Conservation (phyloP, 2,888 invertebrate genomes). For the Gnatocerus cornutus region DNA sequence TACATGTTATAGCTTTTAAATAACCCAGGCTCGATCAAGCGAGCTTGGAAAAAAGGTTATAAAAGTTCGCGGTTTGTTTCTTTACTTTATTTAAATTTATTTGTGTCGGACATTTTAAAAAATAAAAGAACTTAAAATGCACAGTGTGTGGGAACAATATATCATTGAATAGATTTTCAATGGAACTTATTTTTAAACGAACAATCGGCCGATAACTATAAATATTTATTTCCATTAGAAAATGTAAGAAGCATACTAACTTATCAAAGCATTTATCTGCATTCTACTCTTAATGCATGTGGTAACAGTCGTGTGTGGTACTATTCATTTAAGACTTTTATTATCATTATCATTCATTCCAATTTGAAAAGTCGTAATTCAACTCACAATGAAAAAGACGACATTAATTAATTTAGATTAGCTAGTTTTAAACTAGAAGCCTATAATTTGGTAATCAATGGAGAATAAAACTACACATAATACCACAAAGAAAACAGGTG, state of each 20-base stretch:
- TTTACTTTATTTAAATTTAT: too few species aligned
- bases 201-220: slow-evolving; percentile 40
- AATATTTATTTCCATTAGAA: slow-evolving; percentile 34
- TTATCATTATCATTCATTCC: slow-evolving; percentile 3
- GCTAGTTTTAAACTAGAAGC: too few species aligned
- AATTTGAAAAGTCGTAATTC: slow-evolving; percentile 14
- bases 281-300: slow-evolving; percentile 19
- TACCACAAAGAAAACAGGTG: slow-evolving; percentile 5
- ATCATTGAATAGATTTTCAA: slow-evolving; percentile 31
- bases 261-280: slow-evolving; percentile 38
- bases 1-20: slow-evolving; percentile 15
- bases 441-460: background rate
- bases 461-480: background rate
- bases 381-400: too few species aligned
- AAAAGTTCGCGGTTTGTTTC: too few species aligned
- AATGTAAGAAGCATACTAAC: slow-evolving; percentile 31
- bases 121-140: slow-evolving; percentile 9
- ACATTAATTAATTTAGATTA: too few species aligned
- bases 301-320: slow-evolving; percentile 37
- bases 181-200: slow-evolving; percentile 35
- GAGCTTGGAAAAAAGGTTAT: too few species aligned
- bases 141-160: slow-evolving; percentile 20
- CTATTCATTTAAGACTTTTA: slow-evolving; percentile 19
- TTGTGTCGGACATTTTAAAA: background rate
- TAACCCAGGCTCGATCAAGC: background rate